Evolutionary conservation across 2,888 invertebrate species (phyloP).

Genomic region (Chirona hameri): DNA sequence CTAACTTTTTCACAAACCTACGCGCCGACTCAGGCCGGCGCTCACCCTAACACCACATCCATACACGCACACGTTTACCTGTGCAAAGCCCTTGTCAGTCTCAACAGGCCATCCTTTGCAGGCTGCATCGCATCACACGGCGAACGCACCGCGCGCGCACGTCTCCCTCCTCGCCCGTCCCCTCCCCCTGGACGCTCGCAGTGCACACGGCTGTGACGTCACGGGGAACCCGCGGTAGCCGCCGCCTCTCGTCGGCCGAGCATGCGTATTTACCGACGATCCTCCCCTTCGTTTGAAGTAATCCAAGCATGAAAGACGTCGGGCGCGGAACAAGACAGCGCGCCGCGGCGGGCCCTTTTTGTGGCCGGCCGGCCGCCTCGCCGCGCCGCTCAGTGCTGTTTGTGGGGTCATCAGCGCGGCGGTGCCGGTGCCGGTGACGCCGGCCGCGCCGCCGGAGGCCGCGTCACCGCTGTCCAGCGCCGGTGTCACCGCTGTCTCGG

Average conservation of each 20-base stretch:
- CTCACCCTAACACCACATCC: background rate
- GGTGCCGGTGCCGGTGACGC: background rate
- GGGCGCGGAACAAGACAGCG: conserved; percentile 7
- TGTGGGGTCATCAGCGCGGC: background rate
- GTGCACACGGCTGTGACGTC: background rate
- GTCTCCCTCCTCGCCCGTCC: background rate
- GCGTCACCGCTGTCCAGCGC: background rate
- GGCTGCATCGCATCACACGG: background rate
- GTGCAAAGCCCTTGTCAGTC: background rate
- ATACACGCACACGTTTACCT: background rate
- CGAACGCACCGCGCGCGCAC: background rate
- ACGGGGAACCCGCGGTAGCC: background rate
- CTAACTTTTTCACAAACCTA: background rate
- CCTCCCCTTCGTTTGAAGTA: conserved; percentile 23
- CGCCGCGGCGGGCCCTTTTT: background rate
- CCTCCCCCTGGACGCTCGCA: background rate
- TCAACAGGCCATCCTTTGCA: background rate
- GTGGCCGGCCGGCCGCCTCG: background rate
- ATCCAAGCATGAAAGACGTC: conserved; percentile 24
- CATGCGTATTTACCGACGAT: background rate
- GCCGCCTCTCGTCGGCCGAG: background rate
- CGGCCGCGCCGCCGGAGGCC: background rate
- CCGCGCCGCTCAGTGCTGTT: background rate
- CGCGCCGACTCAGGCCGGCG: background rate
- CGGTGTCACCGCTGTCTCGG: background rate